Conservation (phyloP, 2,888 invertebrate species). For the Plutella xylostella region DNA sequence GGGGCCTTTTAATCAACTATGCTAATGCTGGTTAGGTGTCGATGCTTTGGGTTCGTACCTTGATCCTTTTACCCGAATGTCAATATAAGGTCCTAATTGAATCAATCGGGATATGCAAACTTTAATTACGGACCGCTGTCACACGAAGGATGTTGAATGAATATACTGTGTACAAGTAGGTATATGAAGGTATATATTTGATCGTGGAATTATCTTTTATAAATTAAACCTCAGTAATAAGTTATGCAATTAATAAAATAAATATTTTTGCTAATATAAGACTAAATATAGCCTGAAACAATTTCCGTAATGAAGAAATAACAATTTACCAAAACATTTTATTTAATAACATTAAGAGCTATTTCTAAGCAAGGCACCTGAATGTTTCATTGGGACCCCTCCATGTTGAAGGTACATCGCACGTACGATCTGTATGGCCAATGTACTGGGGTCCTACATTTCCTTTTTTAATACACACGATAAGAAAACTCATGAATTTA, state of each 20-base stretch:
- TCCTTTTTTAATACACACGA: constrained; percentile 9
- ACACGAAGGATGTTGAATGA: not conserved
- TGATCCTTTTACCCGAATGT: constrained; percentile 46
- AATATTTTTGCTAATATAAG: not conserved
- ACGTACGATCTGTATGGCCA: constrained; percentile 62
- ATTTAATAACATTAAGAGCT: constrained; percentile 15
- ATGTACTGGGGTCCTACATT: constrained; percentile 30
- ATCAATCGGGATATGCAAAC: constrained; percentile 48
- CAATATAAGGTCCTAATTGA: constrained; percentile 61
- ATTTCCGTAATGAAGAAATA: not conserved
- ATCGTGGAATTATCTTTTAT: not conserved
- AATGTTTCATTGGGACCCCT: constrained; percentile 40
- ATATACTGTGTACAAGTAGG: not conserved
- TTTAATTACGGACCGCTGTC: constrained; percentile 42
- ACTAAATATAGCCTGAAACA: not conserved
- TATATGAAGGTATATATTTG: not conserved
- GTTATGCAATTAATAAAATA: not conserved
- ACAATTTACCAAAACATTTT: not conserved
- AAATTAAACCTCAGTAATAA: not conserved
- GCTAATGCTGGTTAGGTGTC: constrained; percentile 58
- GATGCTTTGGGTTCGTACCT: constrained; percentile 39
- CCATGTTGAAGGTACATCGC: constrained; percentile 51
- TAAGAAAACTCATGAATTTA: no score
- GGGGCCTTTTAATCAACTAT: constrained; percentile 68
- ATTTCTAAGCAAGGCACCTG: constrained; percentile 48